Conservation (phyloP, 2,888 invertebrate species). For the Scrobipalpa costella region DNA sequence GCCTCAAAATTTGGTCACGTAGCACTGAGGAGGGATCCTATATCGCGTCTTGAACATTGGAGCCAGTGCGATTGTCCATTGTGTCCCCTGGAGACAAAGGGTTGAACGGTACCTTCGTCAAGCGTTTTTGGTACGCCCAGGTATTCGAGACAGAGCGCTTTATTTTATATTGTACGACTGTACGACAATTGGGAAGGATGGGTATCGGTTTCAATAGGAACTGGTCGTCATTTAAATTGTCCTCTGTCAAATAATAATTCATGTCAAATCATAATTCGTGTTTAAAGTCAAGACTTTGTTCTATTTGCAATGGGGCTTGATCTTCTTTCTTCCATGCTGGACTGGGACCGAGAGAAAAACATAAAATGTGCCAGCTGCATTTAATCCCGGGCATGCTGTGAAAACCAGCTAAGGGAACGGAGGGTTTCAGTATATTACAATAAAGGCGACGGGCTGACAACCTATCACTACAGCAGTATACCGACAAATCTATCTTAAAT, state of each 20-base stretch:
- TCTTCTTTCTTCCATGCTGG: too few species aligned
- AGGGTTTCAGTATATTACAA: too few species aligned
- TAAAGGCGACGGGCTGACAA: too few species aligned
- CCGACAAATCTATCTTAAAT: too few species aligned
- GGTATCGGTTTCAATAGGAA: conserved; percentile 36
- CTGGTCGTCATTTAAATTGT: conserved; percentile 6
- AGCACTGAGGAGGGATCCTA: conserved; percentile 60
- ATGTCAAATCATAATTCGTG: too few species aligned
- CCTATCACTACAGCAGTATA: too few species aligned
- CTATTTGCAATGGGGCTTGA: too few species aligned
- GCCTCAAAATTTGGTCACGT: conserved; percentile 79
- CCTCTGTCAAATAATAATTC: background rate
- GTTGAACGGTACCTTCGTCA: conserved; percentile 76
- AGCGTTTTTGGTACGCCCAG: conserved; percentile 68
- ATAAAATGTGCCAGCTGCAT: too few species aligned
- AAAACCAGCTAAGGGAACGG: too few species aligned
- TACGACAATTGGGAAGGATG: conserved; percentile 12
- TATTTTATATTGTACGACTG: conserved; percentile 41
- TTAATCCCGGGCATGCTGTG: too few species aligned
- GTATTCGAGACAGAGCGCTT: conserved; percentile 63
- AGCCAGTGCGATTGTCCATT: conserved; percentile 76
- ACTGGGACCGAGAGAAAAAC: too few species aligned
- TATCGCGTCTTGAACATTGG: conserved; percentile 65
- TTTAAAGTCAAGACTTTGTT: too few species aligned
- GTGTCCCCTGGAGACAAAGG: conserved; percentile 78